phyloP scores from a whole-genome alignment of 2,888 invertebrate species.

The Argynnis bischoffii region DNA sequence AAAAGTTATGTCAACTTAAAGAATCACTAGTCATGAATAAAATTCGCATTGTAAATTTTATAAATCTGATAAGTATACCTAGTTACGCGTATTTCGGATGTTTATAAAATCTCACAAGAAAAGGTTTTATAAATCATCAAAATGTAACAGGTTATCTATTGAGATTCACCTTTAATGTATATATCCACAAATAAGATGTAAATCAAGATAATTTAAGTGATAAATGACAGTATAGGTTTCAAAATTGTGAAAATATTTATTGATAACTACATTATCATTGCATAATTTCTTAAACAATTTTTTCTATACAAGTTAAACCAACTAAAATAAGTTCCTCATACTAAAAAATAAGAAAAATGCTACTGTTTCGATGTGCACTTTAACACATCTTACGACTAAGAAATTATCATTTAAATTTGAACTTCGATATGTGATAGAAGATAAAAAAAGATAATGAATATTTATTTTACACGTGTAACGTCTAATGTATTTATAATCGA shows the following conservation, averaged over 20 bases:
- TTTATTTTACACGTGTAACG: conserved; percentile 35
- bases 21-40: neutral
- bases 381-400: conserved; percentile 21
- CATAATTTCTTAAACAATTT: too few relatives aligned
- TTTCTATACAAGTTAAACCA: neutral
- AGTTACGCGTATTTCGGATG: neutral
- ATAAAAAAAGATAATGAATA: conserved; percentile 36
- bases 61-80: neutral
- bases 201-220: neutral
- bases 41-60: conserved; percentile 14
- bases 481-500: conserved; percentile 70
- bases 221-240: neutral
- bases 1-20: too few relatives aligned
- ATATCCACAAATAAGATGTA: too few relatives aligned
- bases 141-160: neutral
- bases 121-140: neutral
- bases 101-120: neutral
- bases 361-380: conserved; percentile 16
- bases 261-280: too few relatives aligned
- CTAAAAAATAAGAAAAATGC: conserved; percentile 1
- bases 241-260: too few relatives aligned
- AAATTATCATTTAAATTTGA: conserved; percentile 31
- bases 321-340: neutral
- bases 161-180: neutral
- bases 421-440: conserved; percentile 21